These are phyloP conservation scores for Mesochorus sp. DNA, from an alignment of 2,888 invertebrate genomes.

Conservation along the genomic window DNA sequence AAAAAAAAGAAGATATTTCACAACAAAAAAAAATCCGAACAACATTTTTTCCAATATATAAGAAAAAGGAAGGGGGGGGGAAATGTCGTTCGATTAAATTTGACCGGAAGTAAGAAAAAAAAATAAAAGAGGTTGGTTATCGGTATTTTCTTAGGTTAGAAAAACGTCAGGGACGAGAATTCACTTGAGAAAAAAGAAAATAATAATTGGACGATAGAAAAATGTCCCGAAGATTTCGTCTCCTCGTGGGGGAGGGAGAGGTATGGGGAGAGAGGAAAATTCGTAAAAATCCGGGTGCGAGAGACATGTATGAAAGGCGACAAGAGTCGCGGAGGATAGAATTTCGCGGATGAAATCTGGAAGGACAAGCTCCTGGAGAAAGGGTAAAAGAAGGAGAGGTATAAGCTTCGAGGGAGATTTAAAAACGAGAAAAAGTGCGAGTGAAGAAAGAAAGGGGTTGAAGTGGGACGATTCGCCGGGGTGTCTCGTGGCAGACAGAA, in stretches of 20 bases:
- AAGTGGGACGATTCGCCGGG: constrained; percentile 59
- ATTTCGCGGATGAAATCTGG: constrained; percentile 59
- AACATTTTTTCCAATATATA: constrained; percentile 7
- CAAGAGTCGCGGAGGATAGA: constrained; percentile 35
- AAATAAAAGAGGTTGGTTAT: too few species aligned
- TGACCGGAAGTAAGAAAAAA: too few species aligned
- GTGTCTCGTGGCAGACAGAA: constrained; percentile 58
- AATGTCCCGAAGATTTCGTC: constrained; percentile 16
- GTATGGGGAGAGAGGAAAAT: not conserved
- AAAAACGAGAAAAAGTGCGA: constrained; percentile 10
- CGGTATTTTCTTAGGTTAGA: too few species aligned
- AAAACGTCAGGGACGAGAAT: not conserved
- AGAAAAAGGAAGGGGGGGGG: not conserved
- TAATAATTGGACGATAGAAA: too few species aligned
- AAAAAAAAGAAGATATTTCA: too few species aligned
- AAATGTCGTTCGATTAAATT: too few species aligned
- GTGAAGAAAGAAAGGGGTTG: constrained; percentile 63
- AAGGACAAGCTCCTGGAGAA: constrained; percentile 40
- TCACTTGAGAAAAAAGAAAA: too few species aligned
- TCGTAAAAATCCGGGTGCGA: constrained; percentile 26
- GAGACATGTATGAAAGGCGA: constrained; percentile 14
- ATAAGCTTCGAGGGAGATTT: not conserved
- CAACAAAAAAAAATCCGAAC: not conserved
- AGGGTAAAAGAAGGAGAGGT: constrained; percentile 9
- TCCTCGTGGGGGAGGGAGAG: not conserved